Evolutionary conservation across 2,113 vertebrate genomes (phyloP), one percentile per base, ranked within the genome.

Genomic region (Cavia porcellus): DNA sequence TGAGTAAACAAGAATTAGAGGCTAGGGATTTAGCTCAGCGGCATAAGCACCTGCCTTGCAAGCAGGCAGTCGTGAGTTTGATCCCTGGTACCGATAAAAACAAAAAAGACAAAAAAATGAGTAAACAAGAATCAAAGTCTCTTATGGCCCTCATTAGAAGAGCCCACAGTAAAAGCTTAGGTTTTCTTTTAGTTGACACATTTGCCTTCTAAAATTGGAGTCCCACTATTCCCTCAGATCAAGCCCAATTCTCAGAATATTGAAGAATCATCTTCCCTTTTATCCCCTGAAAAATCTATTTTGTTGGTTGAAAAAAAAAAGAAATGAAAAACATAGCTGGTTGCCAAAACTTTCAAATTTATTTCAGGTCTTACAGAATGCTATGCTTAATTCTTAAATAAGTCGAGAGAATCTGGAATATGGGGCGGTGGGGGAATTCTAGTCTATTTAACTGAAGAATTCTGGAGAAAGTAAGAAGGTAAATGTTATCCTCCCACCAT

Each of bases 131-230:
- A 68, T 12, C 75, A 13, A 95, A 77, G 25, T 62, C 14, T 19
- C 22, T 85, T 8, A 17, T 86, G 50, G 19, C 28, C 15, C 8
- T 47, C 15, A 2, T 32, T 77, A 45, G 13, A 28, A 90, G 38
- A 14, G 9, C 3, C 0, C 4, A 4, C 9, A 13, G 2, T 20
- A 6, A 0, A 14, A 35, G 11, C 32, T 35, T 75, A 57, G 19
- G 7, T 14, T 89, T 92, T 68, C 17, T 64, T 59, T 59, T 22
- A 22, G 5, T 62, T 74, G 28, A 84, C 28, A 84, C 2, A 17
- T 74, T 47, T 68, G 32, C 10, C 15, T 30, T 35, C 2, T 12
- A 32, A 61, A 47, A 30, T 22, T 81, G 19, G 32, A n/a, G 38
- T 72, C 15, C 38, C 72, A 11, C 15, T n/a, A 77, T 1, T 79